Percentiles rank a stretch among this genome's conserved stretches.
Evolutionary conservation across 2,797 vertebrate species (phyloP).

Genomic region (Adrianichthys oophorus): DNA sequence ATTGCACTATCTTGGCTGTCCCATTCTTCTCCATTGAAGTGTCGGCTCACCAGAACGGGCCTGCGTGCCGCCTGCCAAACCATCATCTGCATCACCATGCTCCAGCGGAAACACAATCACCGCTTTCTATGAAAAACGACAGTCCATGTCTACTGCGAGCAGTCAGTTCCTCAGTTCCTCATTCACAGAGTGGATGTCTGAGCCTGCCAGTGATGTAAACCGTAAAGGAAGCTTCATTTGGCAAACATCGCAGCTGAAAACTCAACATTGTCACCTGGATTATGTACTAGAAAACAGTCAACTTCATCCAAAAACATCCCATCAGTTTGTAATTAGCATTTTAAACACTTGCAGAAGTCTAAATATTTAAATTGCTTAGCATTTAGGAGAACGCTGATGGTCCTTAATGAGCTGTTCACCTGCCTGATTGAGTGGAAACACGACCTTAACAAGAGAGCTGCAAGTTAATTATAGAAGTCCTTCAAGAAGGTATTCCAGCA

Average conservation of each 20-base stretch:
- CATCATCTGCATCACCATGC: constrained; percentile 60
- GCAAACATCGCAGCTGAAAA: too few relatives aligned
- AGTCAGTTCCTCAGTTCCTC: constrained; percentile 47
- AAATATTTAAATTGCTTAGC: too few relatives aligned
- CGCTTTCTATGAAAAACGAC: constrained; percentile 52
- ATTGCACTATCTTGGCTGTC: constrained; percentile 37
- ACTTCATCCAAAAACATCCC: background rate
- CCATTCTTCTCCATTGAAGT: constrained; percentile 43
- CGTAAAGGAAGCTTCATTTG: too few relatives aligned
- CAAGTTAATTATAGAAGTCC: too few relatives aligned
- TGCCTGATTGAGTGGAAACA: too few relatives aligned
- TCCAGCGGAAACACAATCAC: constrained; percentile 58
- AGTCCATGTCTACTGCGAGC: constrained; percentile 44
- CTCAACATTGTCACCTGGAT: too few relatives aligned
- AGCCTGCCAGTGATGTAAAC: constrained; percentile 1
- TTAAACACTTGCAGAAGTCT: too few relatives aligned
- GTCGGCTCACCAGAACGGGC: constrained; percentile 45
- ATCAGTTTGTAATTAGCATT: too few relatives aligned
- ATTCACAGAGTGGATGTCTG: constrained; percentile 17
- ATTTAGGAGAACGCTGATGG: too few relatives aligned
- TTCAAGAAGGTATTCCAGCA: too few relatives aligned
- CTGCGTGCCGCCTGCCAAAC: constrained; percentile 58
- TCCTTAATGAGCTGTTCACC: too few relatives aligned
- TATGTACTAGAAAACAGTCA: background rate
- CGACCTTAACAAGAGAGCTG: too few relatives aligned